Conservation (phyloP, 2,797 vertebrate species). For the Myotis findleyi region DNA sequence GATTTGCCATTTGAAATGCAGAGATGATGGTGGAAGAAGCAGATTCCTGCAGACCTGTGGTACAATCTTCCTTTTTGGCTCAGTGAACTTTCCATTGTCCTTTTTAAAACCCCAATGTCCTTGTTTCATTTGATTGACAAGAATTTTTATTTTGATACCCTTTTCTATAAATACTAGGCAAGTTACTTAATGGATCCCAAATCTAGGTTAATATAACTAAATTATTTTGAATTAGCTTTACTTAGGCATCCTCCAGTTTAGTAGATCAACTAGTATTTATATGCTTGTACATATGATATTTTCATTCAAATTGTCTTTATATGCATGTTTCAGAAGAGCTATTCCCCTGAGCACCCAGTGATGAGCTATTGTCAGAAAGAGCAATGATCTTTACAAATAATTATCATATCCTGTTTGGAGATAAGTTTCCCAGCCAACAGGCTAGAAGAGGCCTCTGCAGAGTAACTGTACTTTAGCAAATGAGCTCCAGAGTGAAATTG, state of each 20-base stretch:
- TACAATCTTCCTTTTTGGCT: conserved; percentile 57
- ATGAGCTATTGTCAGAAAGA: conserved; percentile 67
- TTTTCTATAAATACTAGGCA: conserved; percentile 74
- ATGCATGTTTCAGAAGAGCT: conserved; percentile 74
- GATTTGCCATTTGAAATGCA: conserved; percentile 30
- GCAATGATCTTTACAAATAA: conserved; percentile 79
- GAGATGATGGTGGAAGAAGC: neutral
- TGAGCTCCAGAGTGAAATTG: conserved; percentile 71
- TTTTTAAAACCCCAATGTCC: conserved; percentile 50
- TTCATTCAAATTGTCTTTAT: conserved; percentile 80
- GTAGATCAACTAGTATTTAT: conserved; percentile 33
- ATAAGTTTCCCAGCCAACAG: conserved; percentile 69
- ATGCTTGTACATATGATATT: conserved; percentile 65
- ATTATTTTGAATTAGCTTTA: conserved; percentile 74
- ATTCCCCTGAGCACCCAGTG: conserved; percentile 64
- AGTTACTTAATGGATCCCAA: conserved; percentile 72
- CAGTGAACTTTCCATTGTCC: conserved; percentile 59
- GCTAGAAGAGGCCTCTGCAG: conserved; percentile 30
- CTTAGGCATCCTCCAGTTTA: conserved; percentile 45
- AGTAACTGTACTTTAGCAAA: conserved; percentile 61
- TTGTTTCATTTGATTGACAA: conserved; percentile 51
- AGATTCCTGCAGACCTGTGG: conserved; percentile 14
- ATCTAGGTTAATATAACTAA: conserved; percentile 74
- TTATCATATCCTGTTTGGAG: conserved; percentile 69
- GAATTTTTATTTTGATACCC: conserved; percentile 75